Evolutionary conservation across 2,888 invertebrate genomes (phyloP), one percentile per base, ranked within the genome.

Genomic region (Melanostoma mellinum): DNA sequence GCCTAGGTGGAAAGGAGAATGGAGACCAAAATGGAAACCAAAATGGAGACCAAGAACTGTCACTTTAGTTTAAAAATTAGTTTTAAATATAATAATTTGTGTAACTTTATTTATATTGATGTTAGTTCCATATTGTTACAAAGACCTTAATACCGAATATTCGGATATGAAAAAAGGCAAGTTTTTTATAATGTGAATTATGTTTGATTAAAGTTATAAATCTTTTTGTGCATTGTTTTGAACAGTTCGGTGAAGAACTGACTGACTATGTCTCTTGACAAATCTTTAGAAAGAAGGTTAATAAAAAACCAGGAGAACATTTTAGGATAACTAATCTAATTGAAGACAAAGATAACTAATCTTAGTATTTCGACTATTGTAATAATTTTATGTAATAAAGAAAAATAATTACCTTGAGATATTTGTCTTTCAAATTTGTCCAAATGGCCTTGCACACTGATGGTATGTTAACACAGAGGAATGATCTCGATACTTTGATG

Each of bases 401-500:
- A n/a, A 4, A 35, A 46, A 2, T 67, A 60, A 9, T 73, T 78
- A 82, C 82, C 69, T 73, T 82, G 6, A 82, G 55, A 52, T 82
- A 82, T 20, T 55, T 40, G 10, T 69, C 69, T 74, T 82, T 78
- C 58, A 82, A 74, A 56, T 82, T 82, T 1, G 40, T 65, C 82
- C 82, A 82, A 32, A 82, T 52, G 6, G 67, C 78, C 20, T 74
- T 65, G 20, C 63, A 73, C 2, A 82, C 10, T 8, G 33, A 32
- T 5, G 82, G 78, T 4, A 82, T 36, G 30, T 78, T 82, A 0
- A 78, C 56, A 10, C 73, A 82, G 0, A 82, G 58, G 55, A 82
- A 82, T 1, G 82, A 58, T 5, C 53, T 52, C 1, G 82, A 82
- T n/a, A 82, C 38, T 44, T 82, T 82, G 5, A 82, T 38, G 3